phyloP scores from a whole-genome alignment of 2,113 vertebrate genomes.

The Ciconia boyciana region DNA sequence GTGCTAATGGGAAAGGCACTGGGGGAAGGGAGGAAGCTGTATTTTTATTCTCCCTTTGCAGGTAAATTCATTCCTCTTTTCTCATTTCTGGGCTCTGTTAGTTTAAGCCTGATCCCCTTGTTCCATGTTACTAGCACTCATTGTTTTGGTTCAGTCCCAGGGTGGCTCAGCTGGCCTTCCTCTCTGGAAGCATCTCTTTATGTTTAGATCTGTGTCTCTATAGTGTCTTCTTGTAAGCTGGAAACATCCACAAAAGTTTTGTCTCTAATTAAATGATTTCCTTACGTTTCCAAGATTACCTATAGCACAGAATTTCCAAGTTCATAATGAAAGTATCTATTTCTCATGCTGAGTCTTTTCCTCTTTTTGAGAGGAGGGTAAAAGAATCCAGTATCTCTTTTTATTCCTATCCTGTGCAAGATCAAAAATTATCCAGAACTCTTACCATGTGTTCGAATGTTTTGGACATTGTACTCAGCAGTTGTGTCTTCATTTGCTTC shows the following conservation, averaged over 20 bases:
- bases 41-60: background rate
- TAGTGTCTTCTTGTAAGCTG: background rate
- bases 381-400: background rate
- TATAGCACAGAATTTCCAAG: background rate
- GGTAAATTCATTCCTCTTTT: background rate
- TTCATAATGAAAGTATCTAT: background rate
- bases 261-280: background rate
- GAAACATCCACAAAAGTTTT: background rate
- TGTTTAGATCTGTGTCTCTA: background rate
- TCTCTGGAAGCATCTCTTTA: background rate
- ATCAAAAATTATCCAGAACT: background rate
- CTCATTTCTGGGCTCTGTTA: background rate
- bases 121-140: background rate
- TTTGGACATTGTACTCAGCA: background rate
- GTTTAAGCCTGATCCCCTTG: background rate
- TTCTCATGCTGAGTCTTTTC: background rate
- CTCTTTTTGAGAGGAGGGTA: background rate
- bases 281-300: background rate
- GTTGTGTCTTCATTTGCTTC: background rate
- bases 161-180: background rate
- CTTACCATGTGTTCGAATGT: background rate
- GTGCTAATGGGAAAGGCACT: background rate
- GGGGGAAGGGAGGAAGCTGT: background rate
- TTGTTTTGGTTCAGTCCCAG: background rate
- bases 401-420: background rate